Conservation (phyloP, 2,797 vertebrate species). For the Brachymystax lenok region DNA sequence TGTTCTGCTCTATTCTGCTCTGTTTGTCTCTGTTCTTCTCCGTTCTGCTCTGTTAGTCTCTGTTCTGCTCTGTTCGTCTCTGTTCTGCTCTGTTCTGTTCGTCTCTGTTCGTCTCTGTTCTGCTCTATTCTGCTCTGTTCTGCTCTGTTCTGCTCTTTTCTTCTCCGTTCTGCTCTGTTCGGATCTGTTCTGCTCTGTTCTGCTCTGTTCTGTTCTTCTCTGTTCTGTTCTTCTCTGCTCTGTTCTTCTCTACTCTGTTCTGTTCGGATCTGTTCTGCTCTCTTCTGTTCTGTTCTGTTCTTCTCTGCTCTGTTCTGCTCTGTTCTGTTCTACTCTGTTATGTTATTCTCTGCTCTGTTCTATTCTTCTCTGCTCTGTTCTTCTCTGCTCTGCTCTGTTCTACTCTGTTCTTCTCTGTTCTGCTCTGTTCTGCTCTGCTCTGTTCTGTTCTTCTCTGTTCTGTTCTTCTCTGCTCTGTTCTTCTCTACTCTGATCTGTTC, state of each 20-base stretch:
- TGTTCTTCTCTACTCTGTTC: not conserved
- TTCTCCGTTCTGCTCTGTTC: no score
- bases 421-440: no score
- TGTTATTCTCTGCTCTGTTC: no score
- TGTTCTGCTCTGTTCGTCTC: not conserved
- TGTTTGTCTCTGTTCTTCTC: no score
- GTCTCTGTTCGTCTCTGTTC: no score
- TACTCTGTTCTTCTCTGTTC: not conserved
- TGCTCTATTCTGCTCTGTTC: not conserved
- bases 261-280: not conserved
- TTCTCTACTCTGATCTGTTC: not conserved
- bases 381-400: not conserved
- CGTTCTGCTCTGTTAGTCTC: no score
- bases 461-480: not conserved
- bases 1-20: no score
- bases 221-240: not conserved
- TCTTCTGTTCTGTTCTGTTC: not conserved
- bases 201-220: not conserved
- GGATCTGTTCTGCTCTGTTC: not conserved
- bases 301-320: not conserved
- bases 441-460: not conserved
- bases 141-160: not conserved
- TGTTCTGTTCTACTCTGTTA: not conserved
- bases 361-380: not conserved
- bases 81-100: not conserved